Evolutionary conservation across 2,797 vertebrate genomes (phyloP), one percentile per base, ranked within the genome.

Genomic region (Alauda arvensis): DNA sequence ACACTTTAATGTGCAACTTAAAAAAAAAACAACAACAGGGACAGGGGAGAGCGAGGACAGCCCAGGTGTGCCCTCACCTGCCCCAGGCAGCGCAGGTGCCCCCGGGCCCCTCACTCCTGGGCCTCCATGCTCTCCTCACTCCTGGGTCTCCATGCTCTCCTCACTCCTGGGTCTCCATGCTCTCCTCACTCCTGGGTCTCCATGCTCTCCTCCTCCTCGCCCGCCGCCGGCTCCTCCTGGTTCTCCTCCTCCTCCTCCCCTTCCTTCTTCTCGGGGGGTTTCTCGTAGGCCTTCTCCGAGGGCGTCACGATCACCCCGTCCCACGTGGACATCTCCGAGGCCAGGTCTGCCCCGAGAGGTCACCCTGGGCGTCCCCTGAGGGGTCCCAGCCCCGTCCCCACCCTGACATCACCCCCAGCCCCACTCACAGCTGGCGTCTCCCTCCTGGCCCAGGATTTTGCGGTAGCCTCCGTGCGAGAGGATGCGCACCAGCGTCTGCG

Each of bases 121-220:
- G n/a, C n/a, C n/a, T n/a, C n/a, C n/a, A n/a, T n/a, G n/a, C n/a
- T n/a, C n/a, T n/a, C n/a, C n/a, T n/a, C n/a, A n/a, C n/a, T n/a
- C n/a, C n/a, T n/a, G n/a, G n/a, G n/a, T n/a, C n/a, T n/a, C n/a
- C n/a, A n/a, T n/a, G n/a, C n/a, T n/a, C n/a, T n/a, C n/a, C n/a
- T n/a, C n/a, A n/a, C n/a, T n/a, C n/a, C n/a, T n/a, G n/a, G n/a
- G n/a, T n/a, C n/a, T n/a, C n/a, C n/a, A n/a, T n/a, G n/a, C n/a
- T n/a, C n/a, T n/a, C n/a, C n/a, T 99, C 96, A 99, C 80, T 99
- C 99, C 92, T 99, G 98, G 0, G 99, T 99, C 96, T 99, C 99
- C 99, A 99, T 99, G 95, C 97, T 99, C 83, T 99, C 98, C 17
- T 99, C 99, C 52, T 99, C 98, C 51, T 97, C 98, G 0, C 98